Percentiles rank a stretch among this genome's conserved stretches.
These are phyloP conservation scores for Dasyprocta punctata DNA, from an alignment of 2,113 vertebrate species.

Conservation along the genomic window DNA sequence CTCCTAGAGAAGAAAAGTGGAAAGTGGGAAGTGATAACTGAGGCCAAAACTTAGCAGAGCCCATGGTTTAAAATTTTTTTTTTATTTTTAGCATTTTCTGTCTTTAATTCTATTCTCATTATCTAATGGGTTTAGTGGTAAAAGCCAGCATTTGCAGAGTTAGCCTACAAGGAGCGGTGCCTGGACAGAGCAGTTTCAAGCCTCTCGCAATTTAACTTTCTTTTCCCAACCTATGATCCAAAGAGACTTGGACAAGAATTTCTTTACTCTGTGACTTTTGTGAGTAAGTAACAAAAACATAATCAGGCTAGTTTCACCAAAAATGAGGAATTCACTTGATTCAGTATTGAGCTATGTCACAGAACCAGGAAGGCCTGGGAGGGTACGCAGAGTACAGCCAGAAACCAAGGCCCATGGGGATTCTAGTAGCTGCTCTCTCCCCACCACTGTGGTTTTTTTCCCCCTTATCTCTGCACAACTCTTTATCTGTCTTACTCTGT, in stretches of 20 bases:
- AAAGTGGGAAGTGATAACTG: not conserved
- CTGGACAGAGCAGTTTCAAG: not conserved
- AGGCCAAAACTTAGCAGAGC: not conserved
- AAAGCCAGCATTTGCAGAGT: not conserved
- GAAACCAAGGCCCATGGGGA: not conserved
- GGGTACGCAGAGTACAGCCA: not conserved
- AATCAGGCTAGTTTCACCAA: not conserved
- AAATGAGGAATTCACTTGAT: not conserved
- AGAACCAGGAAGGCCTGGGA: not conserved
- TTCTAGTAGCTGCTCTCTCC: not conserved
- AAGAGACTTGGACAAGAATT: not conserved
- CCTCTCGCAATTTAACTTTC: not conserved
- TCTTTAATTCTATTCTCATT: conserved; percentile 8
- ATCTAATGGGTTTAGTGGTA: not conserved
- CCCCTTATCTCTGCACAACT: not conserved
- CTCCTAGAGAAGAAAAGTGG: not conserved
- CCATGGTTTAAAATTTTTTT: too few relatives aligned
- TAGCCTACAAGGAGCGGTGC: not conserved
- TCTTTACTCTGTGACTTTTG: not conserved
- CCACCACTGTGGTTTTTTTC: not conserved
- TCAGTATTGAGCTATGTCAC: not conserved
- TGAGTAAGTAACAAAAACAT: not conserved
- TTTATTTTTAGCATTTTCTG: not conserved
- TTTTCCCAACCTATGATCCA: not conserved
- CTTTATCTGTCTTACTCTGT: not conserved